A percentile compares a stretch with the other conserved stretches of the same genome.
Evolutionary conservation across 1,140 invertebrate genomes (phyloP).

Genomic region (Cataglyphis hispanica): DNA sequence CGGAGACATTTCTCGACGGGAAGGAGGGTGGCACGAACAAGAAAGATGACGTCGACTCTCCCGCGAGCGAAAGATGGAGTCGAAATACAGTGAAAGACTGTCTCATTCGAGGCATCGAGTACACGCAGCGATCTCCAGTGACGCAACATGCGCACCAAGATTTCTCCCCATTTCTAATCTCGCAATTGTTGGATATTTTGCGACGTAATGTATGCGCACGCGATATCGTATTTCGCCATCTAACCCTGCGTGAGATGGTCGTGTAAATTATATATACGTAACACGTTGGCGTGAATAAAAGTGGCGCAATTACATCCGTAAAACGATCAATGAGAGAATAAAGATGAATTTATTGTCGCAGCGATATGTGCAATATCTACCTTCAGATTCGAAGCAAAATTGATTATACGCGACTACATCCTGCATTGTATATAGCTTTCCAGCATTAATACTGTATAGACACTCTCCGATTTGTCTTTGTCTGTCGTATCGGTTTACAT

Average conservation of each 20-base stretch:
- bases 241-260: background rate
- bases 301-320: constrained; percentile 24
- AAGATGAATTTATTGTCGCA: constrained; percentile 52
- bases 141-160: background rate
- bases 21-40: constrained; percentile 35
- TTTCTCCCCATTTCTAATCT: constrained; percentile 22
- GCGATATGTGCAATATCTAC: constrained; percentile 38
- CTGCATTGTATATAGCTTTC: constrained; percentile 28
- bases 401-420: constrained; percentile 49
- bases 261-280: constrained; percentile 46
- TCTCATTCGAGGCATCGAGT: constrained; percentile 47
- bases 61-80: constrained; percentile 10
- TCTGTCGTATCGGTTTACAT: constrained; percentile 22
- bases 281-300: constrained; percentile 50
- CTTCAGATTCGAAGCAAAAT: constrained; percentile 36
- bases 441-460: constrained; percentile 56
- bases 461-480: constrained; percentile 51
- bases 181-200: constrained; percentile 30
- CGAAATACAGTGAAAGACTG: constrained; percentile 31
- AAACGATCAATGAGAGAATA: constrained; percentile 57
- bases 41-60: constrained; percentile 38
- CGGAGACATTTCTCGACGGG: constrained; percentile 39
- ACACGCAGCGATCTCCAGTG: constrained; percentile 22
- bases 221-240: constrained; percentile 18
- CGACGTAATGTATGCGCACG: background rate